Evolutionary conservation across 2,888 invertebrate genomes (phyloP), one percentile per base, ranked within the genome.

Genomic region (Chrysodeixis includens): DNA sequence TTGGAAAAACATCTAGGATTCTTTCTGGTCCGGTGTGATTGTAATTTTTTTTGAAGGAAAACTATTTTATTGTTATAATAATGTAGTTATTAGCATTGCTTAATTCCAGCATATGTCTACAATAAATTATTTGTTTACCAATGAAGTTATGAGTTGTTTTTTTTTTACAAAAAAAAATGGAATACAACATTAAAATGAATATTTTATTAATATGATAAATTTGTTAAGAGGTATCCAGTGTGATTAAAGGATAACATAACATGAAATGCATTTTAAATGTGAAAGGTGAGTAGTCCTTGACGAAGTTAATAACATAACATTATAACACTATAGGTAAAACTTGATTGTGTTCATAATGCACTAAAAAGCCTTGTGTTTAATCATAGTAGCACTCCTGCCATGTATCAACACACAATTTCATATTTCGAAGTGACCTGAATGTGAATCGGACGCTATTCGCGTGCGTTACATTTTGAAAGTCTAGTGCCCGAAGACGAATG

Each of bases 401-500:
- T 49, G 18, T 56, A 64, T 62, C 63, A 64, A 54, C 56, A 58
- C 60, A 35, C 54, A 59, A 56, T 30, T 49, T 62, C 70, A 66
- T 63, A 64, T 67, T 75, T 59, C 62, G 66, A 44, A 62, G 46
- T 75, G 82, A 80, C 83, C 81, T 74, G 76, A 75, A 76, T 72
- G 73, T 82, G 79, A 76, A 78, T 72, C 76, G 76, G 74, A 77
- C 74, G 69, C 68, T 71, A 62, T 66, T 78, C 69, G 76, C 74
- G 74, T 81, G 79, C 76, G 70, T 76, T 78, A 84, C 40, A 56
- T 75, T 82, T 78, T 83, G 81, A 83, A 81, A 84, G 76, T 84
- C 72, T 71, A 70, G 65, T 62, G 57, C 56, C 14, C 66, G 54
- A 56, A 78, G 54, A 78, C 60, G 44, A 56, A 60, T 61, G 61